Evolutionary conservation across 2,888 invertebrate genomes (phyloP).

Genomic region (Conchocele bisecta): DNA sequence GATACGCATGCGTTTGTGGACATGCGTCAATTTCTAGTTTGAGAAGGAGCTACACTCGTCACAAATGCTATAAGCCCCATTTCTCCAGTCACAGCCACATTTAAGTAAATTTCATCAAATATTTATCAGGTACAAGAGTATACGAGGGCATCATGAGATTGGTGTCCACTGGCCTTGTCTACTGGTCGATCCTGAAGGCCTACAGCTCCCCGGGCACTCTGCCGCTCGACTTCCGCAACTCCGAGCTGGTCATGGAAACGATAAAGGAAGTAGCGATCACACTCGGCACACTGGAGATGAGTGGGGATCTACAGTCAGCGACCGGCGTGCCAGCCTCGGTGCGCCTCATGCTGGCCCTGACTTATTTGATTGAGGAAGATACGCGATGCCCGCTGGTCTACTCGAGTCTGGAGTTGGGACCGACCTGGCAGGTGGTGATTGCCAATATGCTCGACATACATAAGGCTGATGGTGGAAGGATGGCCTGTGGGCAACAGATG

Average conservation of each 20-base stretch:
- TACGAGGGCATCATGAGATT: constrained; percentile 43
- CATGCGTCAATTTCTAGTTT: no score
- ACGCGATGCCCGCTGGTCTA: constrained; percentile 50
- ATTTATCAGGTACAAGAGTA: constrained; percentile 53
- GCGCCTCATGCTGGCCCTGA: constrained; percentile 13
- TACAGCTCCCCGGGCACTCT: constrained; percentile 32
- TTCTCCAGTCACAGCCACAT: no score
- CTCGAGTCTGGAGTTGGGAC: constrained; percentile 58
- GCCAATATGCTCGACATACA: constrained; percentile 43
- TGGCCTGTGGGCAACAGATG: no score
- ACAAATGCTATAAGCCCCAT: no score
- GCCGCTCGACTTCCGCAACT: constrained; percentile 22
- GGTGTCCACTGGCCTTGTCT: constrained; percentile 56
- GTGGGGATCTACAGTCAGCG: no score
- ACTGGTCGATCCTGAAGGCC: constrained; percentile 47
- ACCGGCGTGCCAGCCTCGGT: no score
- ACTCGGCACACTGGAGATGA: no score
- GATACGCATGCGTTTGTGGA: no score
- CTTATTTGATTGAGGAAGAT: constrained; percentile 38
- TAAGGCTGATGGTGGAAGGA: background rate
- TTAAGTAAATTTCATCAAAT: no score
- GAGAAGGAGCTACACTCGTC: no score
- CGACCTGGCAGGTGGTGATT: constrained; percentile 53
- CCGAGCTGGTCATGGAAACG: background rate
- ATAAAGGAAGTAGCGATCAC: no score